Evolutionary conservation across 2,888 invertebrate genomes (phyloP), one percentile per base, ranked within the genome.

Genomic region (Pyrochroa serraticornis): DNA sequence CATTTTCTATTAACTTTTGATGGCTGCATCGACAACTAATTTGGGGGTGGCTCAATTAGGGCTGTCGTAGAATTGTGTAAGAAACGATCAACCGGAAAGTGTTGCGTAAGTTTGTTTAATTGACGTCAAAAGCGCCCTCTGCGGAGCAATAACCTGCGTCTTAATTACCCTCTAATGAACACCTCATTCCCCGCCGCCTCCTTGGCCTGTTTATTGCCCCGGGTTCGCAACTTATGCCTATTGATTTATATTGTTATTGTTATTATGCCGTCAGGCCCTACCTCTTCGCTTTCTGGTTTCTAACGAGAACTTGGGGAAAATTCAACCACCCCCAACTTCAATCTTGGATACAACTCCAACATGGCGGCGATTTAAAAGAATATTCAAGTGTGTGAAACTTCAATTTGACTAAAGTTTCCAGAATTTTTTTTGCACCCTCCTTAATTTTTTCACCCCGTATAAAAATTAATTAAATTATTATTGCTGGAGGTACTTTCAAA

Each of bases 161-260:
- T 72, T 74, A 73, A 74, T 74, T 73, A 74, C 68, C 71, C 68
- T 68, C 69, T 74, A 73, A 74, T 72, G 72, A 74, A 74, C 71
- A 72, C 70, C 72, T 71, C 65, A 65, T 70, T 67, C 67, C 62
- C 60, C 37, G 36, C 55, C 59, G 50, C 47, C 46, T 43, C 44
- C 53, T 58, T 53, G 52, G 30, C 12, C 52, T 43, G 47, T 53
- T 53, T 53, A 58, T 51, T 13, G 42, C 47, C 34, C 7, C 41
- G 14, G 48, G 42, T 46, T 41, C 32, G 42, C 42, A 50, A 50
- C 57, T 50, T 51, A 50, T 49, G 41, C 50, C 7, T 42, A 57
- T 57, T 57, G 46, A 57, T 57, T 45, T 45, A 45, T 51, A 57
- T 57, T 57, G 50, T 56, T 50, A 39, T 56, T 46, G 41, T 57